phyloP scores from a whole-genome alignment of 2,888 invertebrate genomes.

The Morpho achilles region DNA sequence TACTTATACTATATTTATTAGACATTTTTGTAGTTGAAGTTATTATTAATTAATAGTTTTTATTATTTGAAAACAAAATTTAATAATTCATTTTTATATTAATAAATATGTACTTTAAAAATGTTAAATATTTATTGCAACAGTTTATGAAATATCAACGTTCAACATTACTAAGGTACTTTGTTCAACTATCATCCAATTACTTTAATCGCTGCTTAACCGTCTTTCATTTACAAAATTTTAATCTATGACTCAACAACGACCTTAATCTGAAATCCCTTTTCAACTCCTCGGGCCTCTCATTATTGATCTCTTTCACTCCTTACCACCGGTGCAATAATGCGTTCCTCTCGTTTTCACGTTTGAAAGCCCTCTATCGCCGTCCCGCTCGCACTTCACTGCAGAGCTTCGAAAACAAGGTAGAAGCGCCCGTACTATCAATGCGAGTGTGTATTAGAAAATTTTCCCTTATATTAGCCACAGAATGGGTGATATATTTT shows the following conservation, averaged over 20 bases:
- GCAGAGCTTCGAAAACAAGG: conserved; percentile 78
- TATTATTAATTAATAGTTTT: too few species aligned
- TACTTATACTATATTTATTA: too few species aligned
- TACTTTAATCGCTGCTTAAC: conserved; percentile 1
- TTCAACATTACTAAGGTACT: too few species aligned
- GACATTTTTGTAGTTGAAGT: too few species aligned
- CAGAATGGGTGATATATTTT: conserved; percentile 33
- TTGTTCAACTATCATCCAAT: too few species aligned
- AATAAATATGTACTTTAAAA: too few species aligned
- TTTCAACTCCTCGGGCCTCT: conserved; percentile 78
- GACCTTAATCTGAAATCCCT: conserved; percentile 80
- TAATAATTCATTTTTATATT: too few species aligned
- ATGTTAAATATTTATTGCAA: too few species aligned
- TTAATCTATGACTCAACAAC: conserved; percentile 73
- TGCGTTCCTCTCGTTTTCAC: conserved; percentile 47
- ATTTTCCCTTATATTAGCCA: conserved; percentile 57
- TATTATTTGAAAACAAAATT: too few species aligned
- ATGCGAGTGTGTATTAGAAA: conserved; percentile 65
- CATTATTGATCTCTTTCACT: conserved; percentile 80
- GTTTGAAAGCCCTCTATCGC: conserved; percentile 34
- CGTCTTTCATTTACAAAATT: conserved; percentile 43
- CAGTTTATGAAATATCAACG: too few species aligned
- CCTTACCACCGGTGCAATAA: conserved; percentile 79
- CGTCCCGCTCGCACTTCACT: conserved; percentile 64
- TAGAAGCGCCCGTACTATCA: conserved; percentile 62